Evolutionary conservation across 1,140 invertebrate genomes (phyloP).

Genomic region (Drosophila obscura): DNA sequence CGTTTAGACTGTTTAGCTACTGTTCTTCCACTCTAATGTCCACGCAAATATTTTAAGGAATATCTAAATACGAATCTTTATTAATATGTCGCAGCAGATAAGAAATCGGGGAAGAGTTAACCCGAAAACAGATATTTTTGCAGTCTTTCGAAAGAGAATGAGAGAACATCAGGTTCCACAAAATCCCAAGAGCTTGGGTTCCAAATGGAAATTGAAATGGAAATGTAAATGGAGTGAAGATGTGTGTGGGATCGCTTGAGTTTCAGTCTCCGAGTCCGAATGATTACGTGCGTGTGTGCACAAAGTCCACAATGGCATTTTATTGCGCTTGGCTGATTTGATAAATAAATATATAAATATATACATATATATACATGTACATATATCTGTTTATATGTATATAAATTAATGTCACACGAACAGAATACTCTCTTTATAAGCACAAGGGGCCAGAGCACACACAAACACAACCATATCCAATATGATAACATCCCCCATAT

Average conservation of each 20-base stretch:
- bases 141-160: no score
- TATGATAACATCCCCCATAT: constrained; percentile 29
- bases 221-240: constrained; percentile 7
- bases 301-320: constrained; percentile 61
- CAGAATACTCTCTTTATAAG: constrained; percentile 7
- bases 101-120: not conserved
- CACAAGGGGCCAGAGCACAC: constrained; percentile 8
- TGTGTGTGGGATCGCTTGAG: constrained; percentile 26
- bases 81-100: no score
- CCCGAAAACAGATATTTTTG: not conserved
- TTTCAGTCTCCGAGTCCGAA: not conserved
- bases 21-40: no score
- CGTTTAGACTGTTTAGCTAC: no score
- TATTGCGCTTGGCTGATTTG: constrained; percentile 52
- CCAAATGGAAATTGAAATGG: constrained; percentile 2
- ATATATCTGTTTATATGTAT: not conserved
- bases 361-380: not conserved
- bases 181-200: not conserved
- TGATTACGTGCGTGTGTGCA: constrained; percentile 63
- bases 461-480: constrained; percentile 26
- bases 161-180: no score
- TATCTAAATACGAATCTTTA: no score
- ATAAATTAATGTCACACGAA: constrained; percentile 20
- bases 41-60: no score
- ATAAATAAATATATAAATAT: constrained; percentile 50